Evolutionary conservation across 1,140 invertebrate species (phyloP).

Genomic region (Bombyx mori): DNA sequence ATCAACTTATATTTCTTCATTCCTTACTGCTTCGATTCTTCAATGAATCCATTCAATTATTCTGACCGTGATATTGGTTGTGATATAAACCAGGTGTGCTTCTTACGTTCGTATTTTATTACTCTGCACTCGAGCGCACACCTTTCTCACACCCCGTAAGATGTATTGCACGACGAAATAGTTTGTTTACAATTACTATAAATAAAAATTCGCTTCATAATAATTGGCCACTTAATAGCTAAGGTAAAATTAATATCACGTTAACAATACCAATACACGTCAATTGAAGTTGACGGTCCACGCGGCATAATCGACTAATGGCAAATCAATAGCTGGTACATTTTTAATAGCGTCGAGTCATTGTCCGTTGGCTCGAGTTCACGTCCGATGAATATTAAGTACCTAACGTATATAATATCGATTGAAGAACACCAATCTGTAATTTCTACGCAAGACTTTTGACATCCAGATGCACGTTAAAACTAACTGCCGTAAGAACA

Average conservation of each 20-base stretch:
- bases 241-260: not conserved
- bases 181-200: constrained; percentile 6
- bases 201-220: constrained; percentile 4
- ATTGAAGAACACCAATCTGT: not conserved
- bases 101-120: constrained; percentile 7
- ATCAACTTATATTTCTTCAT: too few relatives aligned
- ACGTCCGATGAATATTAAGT: constrained; percentile 1
- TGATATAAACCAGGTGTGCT: constrained; percentile 6
- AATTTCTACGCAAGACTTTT: not conserved
- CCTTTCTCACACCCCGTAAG: constrained; percentile 3
- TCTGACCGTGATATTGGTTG: constrained; percentile 1
- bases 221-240: constrained; percentile 3
- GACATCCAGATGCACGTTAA: too few relatives aligned
- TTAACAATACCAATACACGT: not conserved
- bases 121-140: constrained; percentile 3
- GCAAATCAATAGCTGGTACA: constrained; percentile 12
- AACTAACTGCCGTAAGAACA: too few relatives aligned
- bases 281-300: constrained; percentile 6
- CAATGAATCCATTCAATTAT: not conserved
- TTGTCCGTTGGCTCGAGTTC: constrained; percentile 6
- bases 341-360: constrained; percentile 9
- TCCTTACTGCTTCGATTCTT: not conserved
- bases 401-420: not conserved
- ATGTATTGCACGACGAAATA: constrained; percentile 1
- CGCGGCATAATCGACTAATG: constrained; percentile 5